Evolutionary conservation across 2,888 invertebrate species (phyloP), one percentile per base, ranked within the genome.

Genomic region (Nowickia ferox): DNA sequence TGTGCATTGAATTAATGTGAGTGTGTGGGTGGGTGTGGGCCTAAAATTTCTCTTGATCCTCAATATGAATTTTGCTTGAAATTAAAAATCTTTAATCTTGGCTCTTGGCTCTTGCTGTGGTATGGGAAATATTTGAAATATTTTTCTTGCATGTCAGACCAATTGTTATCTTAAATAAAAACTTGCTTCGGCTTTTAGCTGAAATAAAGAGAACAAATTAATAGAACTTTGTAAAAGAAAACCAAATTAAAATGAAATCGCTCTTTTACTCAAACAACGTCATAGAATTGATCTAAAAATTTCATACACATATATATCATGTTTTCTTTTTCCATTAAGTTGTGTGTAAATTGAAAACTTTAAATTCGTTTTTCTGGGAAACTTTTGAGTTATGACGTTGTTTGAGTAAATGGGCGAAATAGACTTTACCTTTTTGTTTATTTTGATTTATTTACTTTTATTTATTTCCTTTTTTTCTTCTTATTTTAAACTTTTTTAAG

Each of bases 391-490:
- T 30, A 30, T 30, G 4, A 4, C 30, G 30, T 30, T 30, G 30
- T 30, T 30, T 30, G 30, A 30, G 30, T 30, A 30, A 30, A 30
- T 30, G 30, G 4, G 30, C 30, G 2, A 30, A 69, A 19, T 59
- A 59, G 10, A 38, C 51, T 30, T 46, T 57, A 48, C 19, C 44
- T 57, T 61, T 19, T 30, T 19, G n/a, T 10, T 63, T 77, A 66
- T 77, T 68, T 40, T 30, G 4, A 48, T 68, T 57, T 42, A 53
- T 71, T 53, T 78, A 55, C 48, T 53, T 71, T 30, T 53, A 55
- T 81, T 65, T 80, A 17, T 72, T 66, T 61, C n/a, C 40, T 66
- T 59, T 30, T 46, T 44, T 17, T 57, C 46, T 30, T 75, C 30
- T 30, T 30, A 30, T 66, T 61, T 19, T 81, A 46, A 44, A 72